Base-by-base conservation (phyloP, 2,888 invertebrate genomes). In the Agonopterix arenella region DNA sequence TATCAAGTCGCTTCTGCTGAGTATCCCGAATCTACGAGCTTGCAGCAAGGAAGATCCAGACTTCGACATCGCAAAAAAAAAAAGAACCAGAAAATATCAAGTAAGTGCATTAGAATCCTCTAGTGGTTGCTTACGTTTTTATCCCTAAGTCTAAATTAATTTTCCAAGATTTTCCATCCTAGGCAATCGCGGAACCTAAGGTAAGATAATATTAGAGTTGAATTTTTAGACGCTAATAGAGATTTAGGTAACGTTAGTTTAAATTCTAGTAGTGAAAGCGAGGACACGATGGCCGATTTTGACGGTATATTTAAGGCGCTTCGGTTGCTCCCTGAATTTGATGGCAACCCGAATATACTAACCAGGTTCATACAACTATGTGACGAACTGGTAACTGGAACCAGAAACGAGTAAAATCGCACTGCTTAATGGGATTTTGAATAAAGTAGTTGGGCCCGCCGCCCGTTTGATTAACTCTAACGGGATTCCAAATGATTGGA, bases 401-500 rank as follows among this genome's bases (percentile, higher is more conserved):
- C 10, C 9, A 16, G 11, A 5, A 9, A 38, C 16, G 36, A 43
- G 13, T 16, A 43, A 37, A 18, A 2, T n/a, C 36, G 44, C 8
- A 9, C 42, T 4, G n/a, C n/a, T 48, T 5, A 48, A 48, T 11
- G 47, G 47, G 4, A 47, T 47, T 8, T 42, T 48, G 4, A 48
- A 48, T 37, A 48, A 48, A 36, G 11, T 48, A 7, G 36, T 44
- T 9, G 48, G 48, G 2, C 13, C 44, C 2, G 47, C 50, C 3
- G 50, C 50, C 11, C 28, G 47, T 3, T 11, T 16, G 3, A 51
- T 47, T 5, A 47, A 51, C 45, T 40, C 47, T 3, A 47, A 47
- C 16, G 51, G 51, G 2, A 51, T 47, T 2, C 46, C 51, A 1
- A 46, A 51, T 2, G 36, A 41, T 13, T 51, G 47, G 51, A 10